phyloP scores from a whole-genome alignment of 64 coral and sea anemone genomes.

The Astreopora myriophthalma region DNA sequence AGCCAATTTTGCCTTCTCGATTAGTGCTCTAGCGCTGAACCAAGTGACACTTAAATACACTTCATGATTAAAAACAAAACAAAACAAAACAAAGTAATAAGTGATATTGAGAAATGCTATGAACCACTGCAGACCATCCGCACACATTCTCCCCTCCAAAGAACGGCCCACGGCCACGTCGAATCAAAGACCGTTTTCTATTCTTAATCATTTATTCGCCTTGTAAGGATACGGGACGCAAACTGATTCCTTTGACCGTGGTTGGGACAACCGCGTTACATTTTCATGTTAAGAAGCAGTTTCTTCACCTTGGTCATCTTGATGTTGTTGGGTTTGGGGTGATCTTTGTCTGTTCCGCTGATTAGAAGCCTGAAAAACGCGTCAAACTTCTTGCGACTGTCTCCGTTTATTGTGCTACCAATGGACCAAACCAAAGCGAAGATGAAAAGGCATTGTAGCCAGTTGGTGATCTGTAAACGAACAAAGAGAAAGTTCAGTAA shows the following conservation, averaged over 20 bases:
- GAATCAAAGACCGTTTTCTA: not conserved
- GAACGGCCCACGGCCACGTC: not conserved
- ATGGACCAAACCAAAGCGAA: slow-evolving; percentile 95
- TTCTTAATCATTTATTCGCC: not conserved
- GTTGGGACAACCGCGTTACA: not conserved
- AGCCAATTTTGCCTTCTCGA: too few species aligned
- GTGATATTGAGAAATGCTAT: too few species aligned
- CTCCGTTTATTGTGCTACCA: slow-evolving; percentile 83
- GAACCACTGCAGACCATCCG: too few species aligned
- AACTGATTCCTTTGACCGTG: not conserved
- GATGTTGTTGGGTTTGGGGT: slow-evolving; percentile 96
- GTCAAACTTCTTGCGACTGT: slow-evolving; percentile 97
- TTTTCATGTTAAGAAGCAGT: not conserved
- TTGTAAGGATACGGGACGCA: too few species aligned
- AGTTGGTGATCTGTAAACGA: slow-evolving; percentile 82
- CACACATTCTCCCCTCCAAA: too few species aligned
- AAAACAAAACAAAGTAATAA: too few species aligned
- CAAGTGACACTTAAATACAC: too few species aligned
- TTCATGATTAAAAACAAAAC: too few species aligned
- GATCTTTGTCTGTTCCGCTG: slow-evolving; percentile 97
- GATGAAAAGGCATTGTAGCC: slow-evolving; percentile 89
- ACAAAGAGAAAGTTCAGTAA: not conserved
- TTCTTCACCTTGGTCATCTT: slow-evolving; percentile 86
- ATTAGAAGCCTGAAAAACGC: slow-evolving; percentile 92
- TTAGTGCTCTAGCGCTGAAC: too few species aligned